A percentile compares a stretch with the other conserved stretches of the same genome.
These are phyloP conservation scores for Leptonema lineaticorne DNA, from an alignment of 1,140 invertebrate genomes.

Conservation along the genomic window DNA sequence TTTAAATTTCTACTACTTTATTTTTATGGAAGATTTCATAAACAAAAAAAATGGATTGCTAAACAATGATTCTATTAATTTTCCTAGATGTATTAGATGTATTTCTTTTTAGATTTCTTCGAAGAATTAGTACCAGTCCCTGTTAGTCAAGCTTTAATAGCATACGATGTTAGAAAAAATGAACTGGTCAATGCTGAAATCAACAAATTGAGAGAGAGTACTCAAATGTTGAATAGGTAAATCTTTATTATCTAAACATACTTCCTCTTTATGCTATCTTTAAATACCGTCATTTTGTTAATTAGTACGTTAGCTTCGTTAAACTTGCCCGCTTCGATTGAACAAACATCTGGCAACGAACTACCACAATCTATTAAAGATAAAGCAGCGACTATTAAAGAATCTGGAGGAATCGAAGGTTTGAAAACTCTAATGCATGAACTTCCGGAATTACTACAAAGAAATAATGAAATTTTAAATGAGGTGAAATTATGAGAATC, in stretches of 20 bases:
- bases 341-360: conserved; percentile 75
- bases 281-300: too few relatives aligned
- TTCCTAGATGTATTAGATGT: too few relatives aligned
- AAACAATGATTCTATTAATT: too few relatives aligned
- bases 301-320: conserved; percentile 84
- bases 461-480: conserved; percentile 94
- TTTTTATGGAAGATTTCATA: too few relatives aligned
- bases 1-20: too few relatives aligned
- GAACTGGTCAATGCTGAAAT: conserved; percentile 79
- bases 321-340: conserved; percentile 96
- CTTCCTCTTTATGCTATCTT: background rate
- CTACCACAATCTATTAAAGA: conserved; percentile 88
- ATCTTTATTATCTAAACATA: conserved; percentile 59
- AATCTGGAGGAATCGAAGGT: conserved; percentile 67
- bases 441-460: conserved; percentile 83
- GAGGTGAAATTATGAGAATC: too few relatives aligned
- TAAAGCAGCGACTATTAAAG: conserved; percentile 74
- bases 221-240: conserved; percentile 85
- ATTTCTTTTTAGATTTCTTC: conserved; percentile 89
- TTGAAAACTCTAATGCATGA: conserved; percentile 70
- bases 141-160: conserved; percentile 85
- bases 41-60: too few relatives aligned
- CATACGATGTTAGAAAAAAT: conserved; percentile 78
- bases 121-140: conserved; percentile 81
- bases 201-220: conserved; percentile 82